Evolutionary conservation across 35 echinoderm and acorn worm species (phyloP).

Genomic region (Chiridota heheva): DNA sequence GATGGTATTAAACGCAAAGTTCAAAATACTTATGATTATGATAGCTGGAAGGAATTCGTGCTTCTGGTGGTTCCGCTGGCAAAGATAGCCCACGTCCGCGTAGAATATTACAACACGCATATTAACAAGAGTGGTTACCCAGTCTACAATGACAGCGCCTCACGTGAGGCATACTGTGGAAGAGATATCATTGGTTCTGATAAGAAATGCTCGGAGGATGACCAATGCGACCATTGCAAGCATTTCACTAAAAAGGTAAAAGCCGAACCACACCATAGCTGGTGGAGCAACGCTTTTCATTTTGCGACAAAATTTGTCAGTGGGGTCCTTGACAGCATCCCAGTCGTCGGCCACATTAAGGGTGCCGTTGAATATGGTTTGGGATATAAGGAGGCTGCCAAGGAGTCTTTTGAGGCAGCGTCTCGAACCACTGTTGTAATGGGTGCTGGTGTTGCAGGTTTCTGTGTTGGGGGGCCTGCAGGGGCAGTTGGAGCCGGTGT

Average conservation of each 20-base stretch:
- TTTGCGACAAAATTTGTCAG: not conserved
- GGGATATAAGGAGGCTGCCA: slow-evolving; percentile 23
- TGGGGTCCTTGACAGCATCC: slow-evolving; percentile 10
- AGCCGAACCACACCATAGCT: not conserved
- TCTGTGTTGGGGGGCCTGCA: slow-evolving; percentile 19
- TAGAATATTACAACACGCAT: slow-evolving; percentile 29
- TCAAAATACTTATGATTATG: slow-evolving; percentile 19
- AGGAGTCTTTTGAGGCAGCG: slow-evolving; percentile 13
- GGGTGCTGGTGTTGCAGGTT: slow-evolving; percentile 37
- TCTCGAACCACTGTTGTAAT: slow-evolving; percentile 23
- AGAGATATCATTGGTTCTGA: slow-evolving; percentile 1
- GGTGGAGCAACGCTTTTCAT: not conserved
- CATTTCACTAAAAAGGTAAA: slow-evolving; percentile 15
- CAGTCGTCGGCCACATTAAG: slow-evolving; percentile 18
- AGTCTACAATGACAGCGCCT: not conserved
- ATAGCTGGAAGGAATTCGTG: slow-evolving; percentile 29
- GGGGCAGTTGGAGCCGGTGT: slow-evolving; percentile 32
- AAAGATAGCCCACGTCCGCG: slow-evolving; percentile 9
- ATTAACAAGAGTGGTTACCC: slow-evolving; percentile 31
- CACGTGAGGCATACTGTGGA: slow-evolving; percentile 1
- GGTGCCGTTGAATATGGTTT: slow-evolving; percentile 17
- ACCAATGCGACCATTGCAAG: not conserved
- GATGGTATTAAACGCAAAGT: not conserved
- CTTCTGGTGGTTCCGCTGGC: slow-evolving; percentile 16
- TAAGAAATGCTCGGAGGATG: slow-evolving; percentile 7